These are phyloP conservation scores for Rattus rattus DNA, from an alignment of 2,113 vertebrate species.

Conservation along the genomic window DNA sequence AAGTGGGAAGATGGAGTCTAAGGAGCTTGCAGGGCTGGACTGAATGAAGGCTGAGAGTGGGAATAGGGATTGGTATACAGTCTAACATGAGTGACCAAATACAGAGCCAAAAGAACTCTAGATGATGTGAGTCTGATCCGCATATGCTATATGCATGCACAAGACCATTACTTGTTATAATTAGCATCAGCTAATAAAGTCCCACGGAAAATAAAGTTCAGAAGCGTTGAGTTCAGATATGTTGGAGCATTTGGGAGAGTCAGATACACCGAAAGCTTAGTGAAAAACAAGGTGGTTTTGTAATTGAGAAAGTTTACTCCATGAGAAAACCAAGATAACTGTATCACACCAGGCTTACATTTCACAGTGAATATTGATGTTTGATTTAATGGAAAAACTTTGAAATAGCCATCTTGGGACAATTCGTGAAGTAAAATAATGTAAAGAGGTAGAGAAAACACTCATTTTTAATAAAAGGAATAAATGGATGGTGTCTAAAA, in stretches of 20 bases:
- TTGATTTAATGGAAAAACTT: neutral
- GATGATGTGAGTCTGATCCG: neutral
- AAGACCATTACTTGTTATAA: neutral
- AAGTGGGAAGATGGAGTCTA: neutral
- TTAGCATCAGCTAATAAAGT: neutral
- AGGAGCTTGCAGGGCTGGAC: neutral
- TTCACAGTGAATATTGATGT: neutral
- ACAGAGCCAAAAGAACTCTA: neutral
- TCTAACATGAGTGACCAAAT: neutral
- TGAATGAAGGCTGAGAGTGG: neutral
- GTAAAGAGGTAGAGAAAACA: neutral
- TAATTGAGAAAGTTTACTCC: neutral
- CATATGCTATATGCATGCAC: neutral
- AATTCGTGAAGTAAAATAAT: neutral
- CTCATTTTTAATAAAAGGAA: neutral
- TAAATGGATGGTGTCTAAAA: neutral
- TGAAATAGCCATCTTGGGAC: neutral
- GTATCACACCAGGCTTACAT: neutral
- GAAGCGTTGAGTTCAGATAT: neutral
- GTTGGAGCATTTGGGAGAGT: neutral
- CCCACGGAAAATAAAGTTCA: neutral
- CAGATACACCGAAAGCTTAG: conserved; percentile 5
- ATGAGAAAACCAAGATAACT: neutral
- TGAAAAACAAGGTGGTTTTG: conserved; percentile 31
- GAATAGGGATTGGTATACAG: neutral